Evolutionary conservation across 2,888 invertebrate genomes (phyloP), one percentile per base, ranked within the genome.

Genomic region (Embidobia sp.): DNA sequence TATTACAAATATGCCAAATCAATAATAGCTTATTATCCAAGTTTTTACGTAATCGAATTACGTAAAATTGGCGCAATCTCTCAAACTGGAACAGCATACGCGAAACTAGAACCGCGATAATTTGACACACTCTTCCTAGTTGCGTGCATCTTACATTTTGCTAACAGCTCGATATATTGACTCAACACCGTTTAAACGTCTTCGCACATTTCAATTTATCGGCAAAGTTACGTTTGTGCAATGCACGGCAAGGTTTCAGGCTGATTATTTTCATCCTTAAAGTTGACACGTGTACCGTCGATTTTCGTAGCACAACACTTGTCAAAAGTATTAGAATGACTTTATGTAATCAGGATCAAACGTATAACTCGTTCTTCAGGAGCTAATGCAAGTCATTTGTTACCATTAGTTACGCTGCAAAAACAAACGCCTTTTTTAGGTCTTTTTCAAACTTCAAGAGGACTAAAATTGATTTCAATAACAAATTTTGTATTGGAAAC

Each of bases 131-230:
- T 18, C 44, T 46, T 55, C 19, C 13, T 8, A 31, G 40, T 64
- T 18, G 64, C 64, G 57, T 64, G 64, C 19, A 46, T 51, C 48
- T 49, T 29, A 44, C 1, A 64, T 18, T 55, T 53, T 72, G 35
- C 48, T 44, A 22, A 64, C 74, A n/a, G 74, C 49, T 75, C 75
- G 69, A 75, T 75, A 69, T 69, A 69, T 75, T 33, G 75, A 75
- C 69, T 57, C 16, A 48, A 42, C 67, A 49, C 33, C 49, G 18
- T 57, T 57, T 40, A 61, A 63, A 19, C 44, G 31, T 44, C 57
- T 55, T 63, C 44, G 31, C 64, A 55, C 49, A 29, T 35, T 55
- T 42, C 33, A 22, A 18, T 57, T 64, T 73, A 37, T 55, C 51
- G 19, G n/a, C 16, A 35, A 59, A 61, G 26, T 35, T 35, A 26